Conservation (phyloP, 2,797 vertebrate genomes). For the Triplophysa bombifrons region DNA sequence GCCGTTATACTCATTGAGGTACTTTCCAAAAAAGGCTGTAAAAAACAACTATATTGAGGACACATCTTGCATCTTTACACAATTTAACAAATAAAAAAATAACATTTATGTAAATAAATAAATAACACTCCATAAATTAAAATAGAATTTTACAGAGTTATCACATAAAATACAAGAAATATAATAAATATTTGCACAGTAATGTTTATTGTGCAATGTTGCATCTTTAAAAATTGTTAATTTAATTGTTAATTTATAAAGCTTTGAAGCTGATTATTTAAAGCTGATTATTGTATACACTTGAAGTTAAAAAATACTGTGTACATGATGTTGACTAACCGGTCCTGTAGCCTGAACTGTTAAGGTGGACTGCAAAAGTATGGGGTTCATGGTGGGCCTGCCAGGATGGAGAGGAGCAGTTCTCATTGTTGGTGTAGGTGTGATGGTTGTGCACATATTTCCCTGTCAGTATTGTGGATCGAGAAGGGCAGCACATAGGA, state of each 20-base stretch:
- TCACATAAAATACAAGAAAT: no score
- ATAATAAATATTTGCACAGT: no score
- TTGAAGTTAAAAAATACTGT: no score
- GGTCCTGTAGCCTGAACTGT: conserved; percentile 94
- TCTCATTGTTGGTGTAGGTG: conserved; percentile 98
- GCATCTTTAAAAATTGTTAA: not conserved
- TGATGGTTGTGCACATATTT: conserved; percentile 99
- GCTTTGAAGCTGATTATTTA: no score
- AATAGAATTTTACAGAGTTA: no score
- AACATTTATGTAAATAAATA: no score
- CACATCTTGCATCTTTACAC: no score
- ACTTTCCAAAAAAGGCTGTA: conserved; percentile 97
- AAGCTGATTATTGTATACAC: not conserved
- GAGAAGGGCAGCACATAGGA: conserved; percentile 96
- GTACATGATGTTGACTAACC: conserved; percentile 70
- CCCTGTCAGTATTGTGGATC: conserved; percentile 94
- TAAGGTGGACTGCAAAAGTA: conserved; percentile 94
- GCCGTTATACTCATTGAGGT: conserved; percentile 97
- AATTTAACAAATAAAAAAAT: no score
- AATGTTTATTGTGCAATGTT: no score
- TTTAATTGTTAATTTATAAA: not conserved
- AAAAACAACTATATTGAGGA: conserved; percentile 3
- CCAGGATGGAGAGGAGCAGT: conserved; percentile 97
- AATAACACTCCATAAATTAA: no score
- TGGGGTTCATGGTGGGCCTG: conserved; percentile 92